Percentiles rank a stretch among this genome's conserved stretches.
Conservation (phyloP, 64 coral and sea anemone genomes). For the Actinia equina region DNA sequence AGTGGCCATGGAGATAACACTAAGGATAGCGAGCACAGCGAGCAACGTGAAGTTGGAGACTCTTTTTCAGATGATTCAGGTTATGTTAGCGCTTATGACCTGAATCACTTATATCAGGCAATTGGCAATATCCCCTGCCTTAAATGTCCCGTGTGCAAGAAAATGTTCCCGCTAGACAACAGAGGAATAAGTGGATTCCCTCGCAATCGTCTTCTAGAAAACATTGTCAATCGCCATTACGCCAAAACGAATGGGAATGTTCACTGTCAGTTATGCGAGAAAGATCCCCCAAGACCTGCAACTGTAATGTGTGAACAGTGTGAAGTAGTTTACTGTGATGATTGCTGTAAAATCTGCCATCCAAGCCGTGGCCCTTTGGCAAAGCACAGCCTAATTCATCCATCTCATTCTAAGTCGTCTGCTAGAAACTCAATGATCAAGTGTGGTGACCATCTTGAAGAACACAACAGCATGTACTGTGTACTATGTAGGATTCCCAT, state of each 20-base stretch:
- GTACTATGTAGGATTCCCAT: constrained; percentile 75
- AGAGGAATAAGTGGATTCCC: constrained; percentile 73
- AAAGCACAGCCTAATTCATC: constrained; percentile 74
- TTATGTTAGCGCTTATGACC: constrained; percentile 72
- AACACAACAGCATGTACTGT: constrained; percentile 98
- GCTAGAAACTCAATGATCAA: constrained; percentile 64
- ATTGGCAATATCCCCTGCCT: constrained; percentile 80
- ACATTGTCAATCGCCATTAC: constrained; percentile 86
- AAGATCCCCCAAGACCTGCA: constrained; percentile 53
- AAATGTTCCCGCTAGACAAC: constrained; percentile 63
- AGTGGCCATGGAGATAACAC: background rate
- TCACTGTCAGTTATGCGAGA: constrained; percentile 89
- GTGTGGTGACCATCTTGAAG: constrained; percentile 79
- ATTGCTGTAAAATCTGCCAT: constrained; percentile 90
- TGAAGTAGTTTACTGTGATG: constrained; percentile 89
- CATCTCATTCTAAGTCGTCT: constrained; percentile 52
- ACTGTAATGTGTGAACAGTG: constrained; percentile 97
- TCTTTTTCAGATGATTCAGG: constrained; percentile 29
- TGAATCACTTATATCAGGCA: constrained; percentile 88
- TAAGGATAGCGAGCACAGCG: background rate
- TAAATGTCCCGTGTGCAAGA: constrained; percentile 78
- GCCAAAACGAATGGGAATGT: constrained; percentile 78
- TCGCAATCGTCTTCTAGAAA: constrained; percentile 79
- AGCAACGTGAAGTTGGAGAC: background rate
- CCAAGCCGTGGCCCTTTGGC: constrained; percentile 88